Evolutionary conservation across 2,797 vertebrate genomes (phyloP).

Genomic region (Taeniopygia guttata): DNA sequence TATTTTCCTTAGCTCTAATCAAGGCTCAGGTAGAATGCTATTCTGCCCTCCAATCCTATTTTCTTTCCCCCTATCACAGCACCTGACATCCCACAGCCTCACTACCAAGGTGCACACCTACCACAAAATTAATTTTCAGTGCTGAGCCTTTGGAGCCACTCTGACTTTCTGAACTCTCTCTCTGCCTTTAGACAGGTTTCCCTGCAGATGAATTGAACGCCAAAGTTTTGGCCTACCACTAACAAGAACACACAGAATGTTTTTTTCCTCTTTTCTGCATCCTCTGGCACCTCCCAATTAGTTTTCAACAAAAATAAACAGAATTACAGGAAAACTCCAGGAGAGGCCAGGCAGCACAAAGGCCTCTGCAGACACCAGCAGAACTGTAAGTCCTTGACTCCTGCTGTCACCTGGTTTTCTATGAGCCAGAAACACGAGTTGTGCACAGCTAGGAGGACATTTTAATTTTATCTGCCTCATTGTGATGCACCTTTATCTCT

Average conservation of each 20-base stretch:
- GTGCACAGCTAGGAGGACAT: not conserved
- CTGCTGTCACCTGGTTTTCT: not conserved
- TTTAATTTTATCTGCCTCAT: not conserved
- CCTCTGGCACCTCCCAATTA: not conserved
- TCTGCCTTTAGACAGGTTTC: not conserved
- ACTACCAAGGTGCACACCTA: not conserved
- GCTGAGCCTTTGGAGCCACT: not conserved
- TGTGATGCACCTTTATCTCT: slow-evolving; percentile 9
- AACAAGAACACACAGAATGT: not conserved
- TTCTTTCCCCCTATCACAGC: not conserved
- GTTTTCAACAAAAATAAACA: not conserved
- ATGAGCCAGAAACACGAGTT: not conserved
- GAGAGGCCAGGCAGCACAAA: not conserved
- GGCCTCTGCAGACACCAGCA: not conserved
- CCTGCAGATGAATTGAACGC: not conserved
- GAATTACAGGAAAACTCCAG: not conserved
- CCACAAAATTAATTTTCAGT: not conserved
- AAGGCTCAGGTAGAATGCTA: not conserved
- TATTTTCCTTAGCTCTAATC: not conserved
- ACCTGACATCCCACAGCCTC: not conserved
- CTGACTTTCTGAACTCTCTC: not conserved
- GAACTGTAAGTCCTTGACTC: not conserved
- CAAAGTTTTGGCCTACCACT: not conserved
- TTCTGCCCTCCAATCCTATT: not conserved
- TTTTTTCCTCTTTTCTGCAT: not conserved